Base-by-base conservation (phyloP, 2,888 invertebrate genomes). In the Agrotis segetum region DNA sequence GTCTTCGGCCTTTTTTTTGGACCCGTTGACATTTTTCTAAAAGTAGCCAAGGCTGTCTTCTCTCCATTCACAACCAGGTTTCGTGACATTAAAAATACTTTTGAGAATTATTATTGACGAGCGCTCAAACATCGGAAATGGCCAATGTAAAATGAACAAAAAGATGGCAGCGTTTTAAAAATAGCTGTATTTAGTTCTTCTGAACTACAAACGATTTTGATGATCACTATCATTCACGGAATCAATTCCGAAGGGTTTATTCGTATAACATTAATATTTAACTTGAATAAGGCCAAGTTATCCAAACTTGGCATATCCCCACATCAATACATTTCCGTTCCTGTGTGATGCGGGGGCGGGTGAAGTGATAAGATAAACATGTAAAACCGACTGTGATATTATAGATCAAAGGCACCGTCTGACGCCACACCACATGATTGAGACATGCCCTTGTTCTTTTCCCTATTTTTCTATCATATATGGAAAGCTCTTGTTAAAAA, bases 281-380 rank as follows among this genome's bases (percentile, higher is more conserved):
- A 13, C 2, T 16, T 7, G 14, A 21, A 52, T 21, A 6, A 7
- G 7, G 53, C 21, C 6, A 7, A 53, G 13, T 3, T 9, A 44
- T 11, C 11, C 11, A 9, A 9, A 34, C n/a, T n/a, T n/a, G 34
- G 14, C 34, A 56, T 29, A 13, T 14, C 9, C 29, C n/a, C 34
- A 34, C 34, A 34, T 56, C n/a, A 56, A n/a, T 56, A 34, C 56
- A 34, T 56, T n/a, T 40, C 34, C 14, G n/a, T 56, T n/a, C 34
- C 34, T n/a, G 3, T 34, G 56, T 56, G n/a, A 34, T n/a, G n/a
- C 13, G n/a, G 34, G 11, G 34, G 29, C 29, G 17, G 53, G 17
- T 55, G 5, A 5, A 17, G 47, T 34, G 56, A 56, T 34, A n/a
- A 44, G 19, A 47, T 34, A 61, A 34, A 61, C 14, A 46, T 16